Percentiles rank a stretch among this genome's conserved stretches.
These are phyloP conservation scores for Cassiopea xamachana DNA, from an alignment of 30 jellyfish, hydroid and myxozoan species.

Conservation along the genomic window DNA sequence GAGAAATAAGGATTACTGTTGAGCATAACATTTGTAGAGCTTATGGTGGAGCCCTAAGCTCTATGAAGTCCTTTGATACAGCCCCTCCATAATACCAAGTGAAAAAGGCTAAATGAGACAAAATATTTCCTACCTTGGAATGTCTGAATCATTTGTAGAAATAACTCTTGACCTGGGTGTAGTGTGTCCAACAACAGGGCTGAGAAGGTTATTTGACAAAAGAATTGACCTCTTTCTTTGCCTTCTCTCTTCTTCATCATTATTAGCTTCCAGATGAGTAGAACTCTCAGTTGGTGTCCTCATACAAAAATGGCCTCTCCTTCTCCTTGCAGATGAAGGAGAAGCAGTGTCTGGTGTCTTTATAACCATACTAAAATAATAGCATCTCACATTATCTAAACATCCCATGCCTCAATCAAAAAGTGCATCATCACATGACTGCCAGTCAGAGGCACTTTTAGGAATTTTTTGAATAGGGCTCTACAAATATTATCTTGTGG, in stretches of 20 bases:
- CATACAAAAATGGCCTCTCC: constrained; percentile 31
- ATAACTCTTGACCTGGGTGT: constrained; percentile 58
- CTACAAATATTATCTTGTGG: no score
- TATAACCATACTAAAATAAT: constrained; percentile 4
- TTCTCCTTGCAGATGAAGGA: constrained; percentile 44
- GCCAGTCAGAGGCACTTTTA: no score
- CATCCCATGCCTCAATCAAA: neutral
- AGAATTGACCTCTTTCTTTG: constrained; percentile 83
- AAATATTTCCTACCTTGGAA: constrained; percentile 8
- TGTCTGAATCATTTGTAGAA: constrained; percentile 32
- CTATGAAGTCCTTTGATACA: no score
- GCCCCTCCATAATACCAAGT: no score
- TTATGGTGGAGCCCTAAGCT: no score
- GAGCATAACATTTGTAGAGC: no score
- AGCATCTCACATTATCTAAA: neutral
- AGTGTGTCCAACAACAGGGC: constrained; percentile 89
- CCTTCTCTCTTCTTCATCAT: constrained; percentile 89
- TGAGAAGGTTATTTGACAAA: constrained; percentile 71
- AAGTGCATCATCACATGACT: no score
- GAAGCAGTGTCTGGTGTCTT: constrained; percentile 28
- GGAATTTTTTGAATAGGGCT: no score
- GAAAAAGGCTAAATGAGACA: no score
- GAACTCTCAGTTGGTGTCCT: constrained; percentile 61
- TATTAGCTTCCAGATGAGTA: constrained; percentile 49
- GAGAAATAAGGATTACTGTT: no score